phyloP scores from a whole-genome alignment of 2,113 vertebrate species.

The Perognathus longimembris region DNA sequence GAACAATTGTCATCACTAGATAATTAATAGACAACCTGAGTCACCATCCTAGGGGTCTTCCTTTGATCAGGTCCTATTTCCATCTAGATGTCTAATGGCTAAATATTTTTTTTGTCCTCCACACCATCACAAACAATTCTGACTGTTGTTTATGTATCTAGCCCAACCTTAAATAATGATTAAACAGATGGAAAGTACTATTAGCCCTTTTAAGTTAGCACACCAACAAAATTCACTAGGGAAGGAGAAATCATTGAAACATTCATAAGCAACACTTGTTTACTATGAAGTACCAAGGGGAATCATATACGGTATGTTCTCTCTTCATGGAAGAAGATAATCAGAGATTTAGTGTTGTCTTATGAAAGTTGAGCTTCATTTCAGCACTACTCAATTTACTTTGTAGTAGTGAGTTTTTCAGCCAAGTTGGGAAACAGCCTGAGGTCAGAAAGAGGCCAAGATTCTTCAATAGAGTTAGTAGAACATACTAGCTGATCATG shows the following conservation, averaged over 20 bases:
- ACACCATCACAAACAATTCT: neutral
- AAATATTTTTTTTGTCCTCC: neutral
- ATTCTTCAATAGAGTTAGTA: no score
- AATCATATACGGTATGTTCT: slow-evolving; percentile 34
- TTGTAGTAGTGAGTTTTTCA: slow-evolving; percentile 30
- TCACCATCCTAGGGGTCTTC: neutral
- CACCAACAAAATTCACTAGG: neutral
- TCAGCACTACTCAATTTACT: slow-evolving; percentile 33
- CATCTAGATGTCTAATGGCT: neutral
- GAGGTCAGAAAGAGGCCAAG: no score
- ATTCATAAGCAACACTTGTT: neutral
- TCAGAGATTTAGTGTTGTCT: neutral
- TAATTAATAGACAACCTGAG: neutral
- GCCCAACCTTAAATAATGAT: neutral
- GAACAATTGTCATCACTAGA: neutral
- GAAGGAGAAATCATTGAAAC: slow-evolving; percentile 35
- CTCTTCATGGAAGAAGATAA: slow-evolving; percentile 25
- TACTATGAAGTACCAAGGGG: neutral
- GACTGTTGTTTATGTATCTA: neutral
- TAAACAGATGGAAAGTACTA: neutral
- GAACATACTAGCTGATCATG: no score
- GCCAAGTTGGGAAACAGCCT: no score
- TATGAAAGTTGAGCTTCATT: slow-evolving; percentile 58
- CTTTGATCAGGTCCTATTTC: neutral
- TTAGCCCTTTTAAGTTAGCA: slow-evolving; percentile 12